A percentile compares a stretch with the other conserved stretches of the same genome.
phyloP scores from a whole-genome alignment of 1,140 invertebrate genomes.

The Agrilus planipennis region DNA sequence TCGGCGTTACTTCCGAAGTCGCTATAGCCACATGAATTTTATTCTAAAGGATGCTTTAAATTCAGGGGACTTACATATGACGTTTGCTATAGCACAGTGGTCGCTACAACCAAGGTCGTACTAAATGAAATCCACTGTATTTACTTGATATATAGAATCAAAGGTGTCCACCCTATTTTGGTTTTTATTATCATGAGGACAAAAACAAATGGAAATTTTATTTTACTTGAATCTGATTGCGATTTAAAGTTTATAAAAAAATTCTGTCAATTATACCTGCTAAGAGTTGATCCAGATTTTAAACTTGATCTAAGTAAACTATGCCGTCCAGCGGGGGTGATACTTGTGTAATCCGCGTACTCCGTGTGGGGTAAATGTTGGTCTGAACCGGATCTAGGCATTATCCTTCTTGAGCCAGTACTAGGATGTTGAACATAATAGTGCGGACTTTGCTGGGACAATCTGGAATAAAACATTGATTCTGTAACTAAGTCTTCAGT shows the following conservation, averaged over 20 bases:
- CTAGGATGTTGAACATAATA: constrained; percentile 41
- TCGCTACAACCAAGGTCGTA: too few species aligned
- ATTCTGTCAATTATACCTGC: constrained; percentile 23
- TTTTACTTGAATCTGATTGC: neutral
- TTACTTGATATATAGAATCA: too few species aligned
- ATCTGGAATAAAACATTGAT: constrained; percentile 19
- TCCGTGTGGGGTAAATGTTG: constrained; percentile 73
- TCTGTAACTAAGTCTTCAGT: neutral
- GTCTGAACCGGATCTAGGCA: constrained; percentile 73
- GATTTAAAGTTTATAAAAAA: constrained; percentile 1
- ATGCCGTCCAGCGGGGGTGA: constrained; percentile 54
- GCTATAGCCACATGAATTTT: too few species aligned
- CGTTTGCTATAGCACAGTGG: too few species aligned
- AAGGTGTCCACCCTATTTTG: too few species aligned
- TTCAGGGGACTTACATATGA: too few species aligned
- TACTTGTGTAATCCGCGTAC: constrained; percentile 56
- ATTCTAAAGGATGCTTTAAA: too few species aligned
- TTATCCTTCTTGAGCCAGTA: constrained; percentile 40
- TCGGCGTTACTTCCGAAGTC: too few species aligned
- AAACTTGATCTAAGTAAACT: constrained; percentile 63
- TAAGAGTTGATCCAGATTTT: constrained; percentile 47
- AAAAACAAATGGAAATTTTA: too few species aligned
- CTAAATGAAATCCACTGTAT: too few species aligned
- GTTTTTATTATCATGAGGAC: too few species aligned
- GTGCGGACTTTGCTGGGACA: constrained; percentile 38